phyloP scores from a whole-genome alignment of 2,888 invertebrate species.

The Lysandra bellargus region DNA sequence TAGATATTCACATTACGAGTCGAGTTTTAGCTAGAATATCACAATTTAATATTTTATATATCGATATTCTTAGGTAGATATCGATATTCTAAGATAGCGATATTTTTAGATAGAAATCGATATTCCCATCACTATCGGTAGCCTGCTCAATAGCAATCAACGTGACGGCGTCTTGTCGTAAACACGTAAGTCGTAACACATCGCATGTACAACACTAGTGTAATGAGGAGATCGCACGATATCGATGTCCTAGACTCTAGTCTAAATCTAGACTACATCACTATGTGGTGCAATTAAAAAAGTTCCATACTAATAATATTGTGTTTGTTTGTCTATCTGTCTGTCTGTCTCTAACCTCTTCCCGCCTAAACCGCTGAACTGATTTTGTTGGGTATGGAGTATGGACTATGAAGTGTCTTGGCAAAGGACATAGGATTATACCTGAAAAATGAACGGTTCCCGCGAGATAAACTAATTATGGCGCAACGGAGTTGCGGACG shows the following conservation, averaged over 20 bases:
- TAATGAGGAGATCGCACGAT: conserved; percentile 24
- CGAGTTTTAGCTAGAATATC: too few relatives aligned
- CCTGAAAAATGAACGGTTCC: too few relatives aligned
- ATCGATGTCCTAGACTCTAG: neutral
- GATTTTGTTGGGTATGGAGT: too few relatives aligned
- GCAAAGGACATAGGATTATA: too few relatives aligned
- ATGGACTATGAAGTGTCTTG: too few relatives aligned
- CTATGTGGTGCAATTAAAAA: neutral
- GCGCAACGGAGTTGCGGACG: too few relatives aligned
- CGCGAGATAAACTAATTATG: too few relatives aligned
- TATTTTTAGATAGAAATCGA: neutral
- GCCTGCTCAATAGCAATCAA: conserved; percentile 29
- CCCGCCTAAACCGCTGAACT: neutral
- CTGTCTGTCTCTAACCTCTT: neutral
- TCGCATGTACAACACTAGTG: conserved; percentile 22
- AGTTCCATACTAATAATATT: neutral
- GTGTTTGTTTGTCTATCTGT: neutral
- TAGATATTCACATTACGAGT: too few relatives aligned
- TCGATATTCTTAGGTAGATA: too few relatives aligned
- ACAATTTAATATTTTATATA: too few relatives aligned
- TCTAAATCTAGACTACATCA: neutral
- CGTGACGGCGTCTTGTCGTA: conserved; percentile 16
- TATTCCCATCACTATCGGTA: neutral
- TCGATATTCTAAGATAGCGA: neutral
- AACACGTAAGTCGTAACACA: conserved; percentile 23